Evolutionary conservation across 2,888 invertebrate genomes (phyloP).

Genomic region (Congeria kusceri): DNA sequence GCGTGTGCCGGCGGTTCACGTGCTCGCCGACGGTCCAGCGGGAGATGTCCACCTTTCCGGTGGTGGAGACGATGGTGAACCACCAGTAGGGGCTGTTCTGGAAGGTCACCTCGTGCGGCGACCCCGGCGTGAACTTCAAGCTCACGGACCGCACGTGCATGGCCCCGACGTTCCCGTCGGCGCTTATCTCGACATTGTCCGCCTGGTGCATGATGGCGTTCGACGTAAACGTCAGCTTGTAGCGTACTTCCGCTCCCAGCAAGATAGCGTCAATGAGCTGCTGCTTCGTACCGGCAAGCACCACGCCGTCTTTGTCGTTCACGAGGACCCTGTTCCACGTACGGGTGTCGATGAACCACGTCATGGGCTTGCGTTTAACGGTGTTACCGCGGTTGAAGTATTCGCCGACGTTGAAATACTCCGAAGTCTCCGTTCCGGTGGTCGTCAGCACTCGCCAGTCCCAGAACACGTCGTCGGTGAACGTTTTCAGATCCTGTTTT

Average conservation of each 20-base stretch:
- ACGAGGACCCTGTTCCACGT: slow-evolving; percentile 62
- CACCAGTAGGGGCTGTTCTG: slow-evolving; percentile 65
- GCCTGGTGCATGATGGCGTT: slow-evolving; percentile 62
- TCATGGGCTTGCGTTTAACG: slow-evolving; percentile 56
- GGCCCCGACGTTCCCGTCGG: slow-evolving; percentile 62
- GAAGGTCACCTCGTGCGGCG: slow-evolving; percentile 58
- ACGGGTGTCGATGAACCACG: slow-evolving; percentile 63
- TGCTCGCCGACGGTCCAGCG: slow-evolving; percentile 65
- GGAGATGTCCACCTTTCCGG: slow-evolving; percentile 62
- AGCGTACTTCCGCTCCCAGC: slow-evolving; percentile 60
- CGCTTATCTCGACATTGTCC: slow-evolving; percentile 59
- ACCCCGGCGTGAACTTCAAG: slow-evolving; percentile 56
- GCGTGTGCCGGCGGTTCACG: slow-evolving; percentile 61
- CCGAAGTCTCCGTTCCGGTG: slow-evolving; percentile 57
- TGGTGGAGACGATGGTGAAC: slow-evolving; percentile 61
- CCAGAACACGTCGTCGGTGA: slow-evolving; percentile 63
- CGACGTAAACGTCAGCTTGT: slow-evolving; percentile 52
- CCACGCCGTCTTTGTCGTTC: slow-evolving; percentile 46
- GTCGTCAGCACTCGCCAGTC: slow-evolving; percentile 62
- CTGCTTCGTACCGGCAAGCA: slow-evolving; percentile 49
- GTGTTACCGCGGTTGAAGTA: slow-evolving; percentile 55
- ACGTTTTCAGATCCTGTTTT: slow-evolving; percentile 57
- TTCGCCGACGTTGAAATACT: slow-evolving; percentile 62
- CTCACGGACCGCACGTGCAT: slow-evolving; percentile 65
- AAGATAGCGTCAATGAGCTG: slow-evolving; percentile 50